Evolutionary conservation across 1,140 invertebrate genomes (phyloP).

Genomic region (Nymphalis io): DNA sequence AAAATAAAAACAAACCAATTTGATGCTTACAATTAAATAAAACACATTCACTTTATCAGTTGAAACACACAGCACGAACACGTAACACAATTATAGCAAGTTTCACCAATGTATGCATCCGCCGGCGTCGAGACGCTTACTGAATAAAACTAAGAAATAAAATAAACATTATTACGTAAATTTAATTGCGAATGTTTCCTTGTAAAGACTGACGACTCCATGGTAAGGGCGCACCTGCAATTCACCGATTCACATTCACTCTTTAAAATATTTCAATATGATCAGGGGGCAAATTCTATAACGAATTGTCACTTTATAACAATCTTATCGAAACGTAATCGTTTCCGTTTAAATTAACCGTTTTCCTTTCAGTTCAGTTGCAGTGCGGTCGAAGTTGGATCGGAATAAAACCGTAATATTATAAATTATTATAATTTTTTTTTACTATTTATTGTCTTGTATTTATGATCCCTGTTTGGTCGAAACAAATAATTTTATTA

Average conservation of each 20-base stretch:
- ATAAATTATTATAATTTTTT: too few species aligned
- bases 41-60: constrained; percentile 5
- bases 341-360: too few species aligned
- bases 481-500: too few species aligned
- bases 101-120: constrained; percentile 23
- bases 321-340: too few species aligned
- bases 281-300: too few species aligned
- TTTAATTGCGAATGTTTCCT: constrained; percentile 68
- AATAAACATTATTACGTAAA: constrained; percentile 62
- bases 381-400: too few species aligned
- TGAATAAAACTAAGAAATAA: constrained; percentile 50
- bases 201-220: constrained; percentile 50
- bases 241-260: constrained; percentile 7
- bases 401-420: too few species aligned
- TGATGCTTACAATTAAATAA: constrained; percentile 11
- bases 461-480: too few species aligned
- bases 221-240: constrained; percentile 25
- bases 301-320: too few species aligned
- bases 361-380: too few species aligned
- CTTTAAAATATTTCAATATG: not conserved
- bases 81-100: constrained; percentile 1
- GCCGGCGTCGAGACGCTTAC: constrained; percentile 46
- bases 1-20: not conserved
- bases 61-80: not conserved
- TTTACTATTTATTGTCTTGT: too few species aligned